Percentiles rank a stretch among this genome's conserved stretches.
Conservation (phyloP, 2,888 invertebrate genomes). For the Oligia strigilis region DNA sequence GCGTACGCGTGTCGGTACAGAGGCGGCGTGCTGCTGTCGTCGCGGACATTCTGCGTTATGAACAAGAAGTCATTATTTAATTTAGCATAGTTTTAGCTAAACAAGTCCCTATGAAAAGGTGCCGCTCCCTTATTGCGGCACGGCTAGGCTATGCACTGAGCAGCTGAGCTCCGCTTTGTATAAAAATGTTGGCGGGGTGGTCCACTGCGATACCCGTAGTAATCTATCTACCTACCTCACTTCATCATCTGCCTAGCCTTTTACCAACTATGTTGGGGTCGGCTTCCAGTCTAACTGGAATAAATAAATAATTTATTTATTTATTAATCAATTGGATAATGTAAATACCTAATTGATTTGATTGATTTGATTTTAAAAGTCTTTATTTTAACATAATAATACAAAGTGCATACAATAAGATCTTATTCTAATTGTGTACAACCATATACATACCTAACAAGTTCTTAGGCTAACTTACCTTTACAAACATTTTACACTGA, state of each 20-base stretch:
- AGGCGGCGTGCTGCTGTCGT: constrained; percentile 86
- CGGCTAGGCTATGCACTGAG: too few relatives aligned
- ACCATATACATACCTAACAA: too few relatives aligned
- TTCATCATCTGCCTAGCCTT: not conserved
- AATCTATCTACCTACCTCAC: not conserved
- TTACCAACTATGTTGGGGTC: not conserved
- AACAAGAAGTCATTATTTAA: not conserved
- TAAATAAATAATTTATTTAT: too few relatives aligned
- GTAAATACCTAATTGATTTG: too few relatives aligned
- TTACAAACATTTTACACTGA: too few relatives aligned
- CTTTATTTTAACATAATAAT: too few relatives aligned
- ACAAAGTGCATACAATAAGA: too few relatives aligned
- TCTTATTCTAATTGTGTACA: too few relatives aligned
- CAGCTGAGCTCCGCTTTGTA: not conserved
- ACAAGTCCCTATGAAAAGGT: not conserved
- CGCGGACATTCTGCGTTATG: constrained; percentile 81
- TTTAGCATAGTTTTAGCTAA: not conserved
- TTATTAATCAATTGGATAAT: too few relatives aligned
- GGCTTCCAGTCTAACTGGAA: not conserved
- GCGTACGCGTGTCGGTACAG: constrained; percentile 85
- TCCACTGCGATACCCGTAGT: too few relatives aligned
- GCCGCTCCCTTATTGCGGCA: not conserved
- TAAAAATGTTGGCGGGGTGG: not conserved
- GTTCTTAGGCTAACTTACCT: too few relatives aligned
- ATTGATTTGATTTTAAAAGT: too few relatives aligned